Evolutionary conservation across 1,140 invertebrate genomes (phyloP).

Genomic region (Heliconius himera): DNA sequence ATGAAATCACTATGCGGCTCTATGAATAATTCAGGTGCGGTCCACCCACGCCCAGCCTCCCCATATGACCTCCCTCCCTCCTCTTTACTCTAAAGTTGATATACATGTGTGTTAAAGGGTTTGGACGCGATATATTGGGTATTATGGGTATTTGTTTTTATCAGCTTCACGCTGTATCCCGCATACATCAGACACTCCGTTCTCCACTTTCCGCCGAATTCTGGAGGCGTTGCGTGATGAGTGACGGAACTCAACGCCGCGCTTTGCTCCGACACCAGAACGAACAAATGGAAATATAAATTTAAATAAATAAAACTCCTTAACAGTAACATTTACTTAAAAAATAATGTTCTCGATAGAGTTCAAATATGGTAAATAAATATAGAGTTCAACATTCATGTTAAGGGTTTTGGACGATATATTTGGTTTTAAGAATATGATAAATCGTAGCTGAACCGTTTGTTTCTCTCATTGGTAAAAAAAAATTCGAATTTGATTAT

Average conservation of each 20-base stretch:
- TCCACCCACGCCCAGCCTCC: conserved; percentile 50
- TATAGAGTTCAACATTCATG: conserved; percentile 30
- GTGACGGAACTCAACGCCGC: too few relatives aligned
- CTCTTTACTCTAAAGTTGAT: conserved; percentile 45
- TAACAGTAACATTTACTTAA: too few relatives aligned
- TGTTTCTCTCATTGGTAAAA: not conserved
- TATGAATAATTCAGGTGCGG: conserved; percentile 79
- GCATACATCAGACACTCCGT: too few relatives aligned
- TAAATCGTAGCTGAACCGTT: not conserved
- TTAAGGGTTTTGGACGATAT: conserved; percentile 21
- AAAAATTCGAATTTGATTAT: not conserved
- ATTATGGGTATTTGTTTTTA: not conserved
- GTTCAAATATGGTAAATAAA: too few relatives aligned
- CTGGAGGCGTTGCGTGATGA: too few relatives aligned
- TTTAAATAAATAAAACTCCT: too few relatives aligned
- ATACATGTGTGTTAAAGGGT: conserved; percentile 40
- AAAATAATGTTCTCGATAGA: too few relatives aligned
- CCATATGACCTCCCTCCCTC: conserved; percentile 39
- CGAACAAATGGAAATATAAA: too few relatives aligned
- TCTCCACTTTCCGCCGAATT: too few relatives aligned
- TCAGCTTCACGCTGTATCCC: too few relatives aligned
- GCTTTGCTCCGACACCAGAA: too few relatives aligned
- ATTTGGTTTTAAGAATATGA: not conserved
- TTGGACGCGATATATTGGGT: conserved; percentile 15
- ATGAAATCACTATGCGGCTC: conserved; percentile 79